Evolutionary conservation across 2,888 invertebrate genomes (phyloP), one percentile per base, ranked within the genome.

Genomic region (Trissonchulus sp.): DNA sequence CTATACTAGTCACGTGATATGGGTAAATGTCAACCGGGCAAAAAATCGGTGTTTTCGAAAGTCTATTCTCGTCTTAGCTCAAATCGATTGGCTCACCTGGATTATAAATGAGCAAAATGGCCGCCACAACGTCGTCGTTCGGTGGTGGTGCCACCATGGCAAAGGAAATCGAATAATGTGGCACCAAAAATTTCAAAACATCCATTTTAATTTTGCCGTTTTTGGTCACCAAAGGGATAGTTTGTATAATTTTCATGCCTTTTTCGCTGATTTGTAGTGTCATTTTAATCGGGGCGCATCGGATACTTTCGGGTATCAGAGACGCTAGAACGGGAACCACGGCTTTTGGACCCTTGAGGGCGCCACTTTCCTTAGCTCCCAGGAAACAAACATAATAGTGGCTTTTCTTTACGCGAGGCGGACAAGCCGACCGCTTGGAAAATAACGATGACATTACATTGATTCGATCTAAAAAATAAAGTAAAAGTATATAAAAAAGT

Each of bases 281-380:
- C 0, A 80, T 80, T 68, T 81, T 80, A 37, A 79, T 80, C 23
- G 80, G 80, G 1, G 81, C 77, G 48, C 79, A 79, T 48, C 79
- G 78, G 72, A 79, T 78, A 48, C 78, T 77, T 38, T 81, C 81
- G 68, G 78, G 37, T 34, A 62, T 79, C 33, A 72, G 28, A 15
- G 23, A 2, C 15, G 30, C n/a, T 80, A 81, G 80, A 1, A 78
- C 81, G 3, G 82, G 82, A 34, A 81, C 76, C 0, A 82, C 81
- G n/a, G 79, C 79, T 38, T 74, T 74, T 80, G 92, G 90, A 37
- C 95, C 94, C 0, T 93, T 87, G 35, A 94, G 87, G 0, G 93
- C 95, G 81, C 92, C 90, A 76, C 93, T 92, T 87, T 97, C 96
- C 87, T 94, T 92, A 81, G 96, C 95, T 33, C 97, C 97, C 82